Base-by-base conservation (phyloP, 2,888 invertebrate genomes). In the Scotopteryx bipunctaria region DNA sequence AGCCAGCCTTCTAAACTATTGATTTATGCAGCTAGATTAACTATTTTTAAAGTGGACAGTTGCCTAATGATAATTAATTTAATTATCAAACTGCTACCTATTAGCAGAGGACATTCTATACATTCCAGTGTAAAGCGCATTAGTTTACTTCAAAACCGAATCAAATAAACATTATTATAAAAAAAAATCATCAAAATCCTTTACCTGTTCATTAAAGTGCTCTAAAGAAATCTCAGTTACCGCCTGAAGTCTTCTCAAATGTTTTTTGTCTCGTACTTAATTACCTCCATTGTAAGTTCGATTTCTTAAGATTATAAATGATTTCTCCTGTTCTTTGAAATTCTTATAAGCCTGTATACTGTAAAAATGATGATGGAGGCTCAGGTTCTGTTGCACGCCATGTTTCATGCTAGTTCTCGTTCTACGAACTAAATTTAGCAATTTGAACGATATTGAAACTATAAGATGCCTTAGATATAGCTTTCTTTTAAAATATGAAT, bases 301-400 rank as follows among this genome's bases (percentile, higher is more conserved):
- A 54, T 62, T 64, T 57, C 57, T 66, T 66, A 64, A 54, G 48
- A 44, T 57, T 57, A 48, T 65, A 72, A 75, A 71, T 77, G 71
- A 67, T 72, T 78, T 80, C 65, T 74, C 76, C 70, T 67, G 75
- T 76, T 64, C 64, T 52, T 67, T 62, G 61, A 41, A 45, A 45
- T 35, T 36, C 17, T 57, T 44, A 61, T 45, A 48, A 40, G 36
- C 13, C 16, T 51, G 62, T 60, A 65, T 67, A n/a, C n/a, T n/a
- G n/a, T n/a, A n/a, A n/a, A n/a, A n/a, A 66, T 67, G 61, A 64
- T 63, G 49, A 59, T 47, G 52, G 50, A 59, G 55, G 53, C 64
- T 69, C 71, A 59, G 61, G 48, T 67, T 71, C 59, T 52, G 66
- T 66, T 61, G 70, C 66, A 69, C 44, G 64, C 58, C 43, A 59